Percentiles rank a stretch among this genome's conserved stretches.
Conservation (phyloP, 2,888 invertebrate genomes). For the Limnephilus lunatus region DNA sequence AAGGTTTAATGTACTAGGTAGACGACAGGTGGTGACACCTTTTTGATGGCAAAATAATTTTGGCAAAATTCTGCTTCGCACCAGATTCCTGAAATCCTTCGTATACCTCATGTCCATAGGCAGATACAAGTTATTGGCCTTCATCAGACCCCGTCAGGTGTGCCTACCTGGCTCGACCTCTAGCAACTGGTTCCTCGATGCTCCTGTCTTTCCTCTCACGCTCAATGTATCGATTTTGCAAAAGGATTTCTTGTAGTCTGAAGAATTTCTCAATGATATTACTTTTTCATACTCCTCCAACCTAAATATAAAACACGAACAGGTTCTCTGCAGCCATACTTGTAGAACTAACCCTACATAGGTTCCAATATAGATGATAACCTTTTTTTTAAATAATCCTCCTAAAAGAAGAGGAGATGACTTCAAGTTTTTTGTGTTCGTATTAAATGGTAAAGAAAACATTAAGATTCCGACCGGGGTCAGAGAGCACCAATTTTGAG, state of each 20-base stretch:
- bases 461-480: not conserved
- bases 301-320: not conserved
- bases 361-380: not conserved
- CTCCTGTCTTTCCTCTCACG: not conserved
- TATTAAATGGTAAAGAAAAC: not conserved
- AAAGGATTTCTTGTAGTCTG: too few relatives aligned
- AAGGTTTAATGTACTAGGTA: too few relatives aligned
- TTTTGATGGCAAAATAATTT: not conserved
- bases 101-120: not conserved
- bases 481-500: not conserved
- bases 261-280: too few relatives aligned
- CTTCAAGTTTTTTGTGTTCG: not conserved
- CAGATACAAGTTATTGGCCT: not conserved
- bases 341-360: not conserved
- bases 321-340: not conserved
- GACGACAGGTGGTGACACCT: not conserved
- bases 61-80: not conserved
- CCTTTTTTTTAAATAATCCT: not conserved
- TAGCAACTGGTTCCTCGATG: not conserved
- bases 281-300: not conserved
- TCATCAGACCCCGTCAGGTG: not conserved
- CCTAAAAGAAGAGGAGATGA: not conserved
- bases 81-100: not conserved
- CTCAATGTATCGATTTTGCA: too few relatives aligned
- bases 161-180: not conserved